These are phyloP conservation scores for Gasterosteus nipponicus DNA, from an alignment of 2,113 vertebrate species.

Conservation along the genomic window DNA sequence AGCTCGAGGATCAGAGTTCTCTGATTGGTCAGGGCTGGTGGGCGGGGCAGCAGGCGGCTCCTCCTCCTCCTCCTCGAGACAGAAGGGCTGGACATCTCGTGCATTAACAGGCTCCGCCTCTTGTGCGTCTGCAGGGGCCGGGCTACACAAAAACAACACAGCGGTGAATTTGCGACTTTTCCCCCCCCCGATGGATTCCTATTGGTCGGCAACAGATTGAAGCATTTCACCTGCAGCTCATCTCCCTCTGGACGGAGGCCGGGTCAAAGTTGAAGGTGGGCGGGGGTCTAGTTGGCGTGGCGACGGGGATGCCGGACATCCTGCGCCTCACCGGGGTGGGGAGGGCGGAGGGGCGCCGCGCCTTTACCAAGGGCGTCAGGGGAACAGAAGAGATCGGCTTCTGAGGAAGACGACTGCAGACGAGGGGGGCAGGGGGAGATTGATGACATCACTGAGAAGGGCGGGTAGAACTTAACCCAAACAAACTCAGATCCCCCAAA, in stretches of 20 bases:
- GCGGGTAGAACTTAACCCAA: background rate
- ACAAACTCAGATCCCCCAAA: too few species aligned
- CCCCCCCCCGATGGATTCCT: background rate
- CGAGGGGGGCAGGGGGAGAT: background rate
- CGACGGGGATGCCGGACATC: constrained; percentile 73
- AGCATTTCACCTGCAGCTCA: constrained; percentile 75
- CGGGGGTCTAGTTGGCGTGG: constrained; percentile 68
- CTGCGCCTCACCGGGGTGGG: constrained; percentile 83
- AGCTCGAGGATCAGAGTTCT: background rate
- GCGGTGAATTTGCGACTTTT: background rate
- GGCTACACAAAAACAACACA: constrained; percentile 31
- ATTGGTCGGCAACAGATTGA: background rate
- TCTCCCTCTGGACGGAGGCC: constrained; percentile 47
- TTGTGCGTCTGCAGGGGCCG: background rate
- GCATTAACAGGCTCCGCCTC: constrained; percentile 13
- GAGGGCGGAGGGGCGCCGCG: constrained; percentile 75
- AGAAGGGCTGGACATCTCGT: constrained; percentile 67
- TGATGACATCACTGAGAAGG: background rate
- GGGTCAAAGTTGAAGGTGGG: background rate
- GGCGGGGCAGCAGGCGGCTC: background rate
- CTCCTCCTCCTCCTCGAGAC: constrained; percentile 65
- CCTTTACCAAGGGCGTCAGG: constrained; percentile 71
- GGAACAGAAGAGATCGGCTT: constrained; percentile 55
- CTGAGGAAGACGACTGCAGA: constrained; percentile 50
- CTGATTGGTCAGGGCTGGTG: constrained; percentile 17